These are phyloP conservation scores for Ploceus nigricollis DNA, from an alignment of 2,113 vertebrate genomes.

Conservation along the genomic window DNA sequence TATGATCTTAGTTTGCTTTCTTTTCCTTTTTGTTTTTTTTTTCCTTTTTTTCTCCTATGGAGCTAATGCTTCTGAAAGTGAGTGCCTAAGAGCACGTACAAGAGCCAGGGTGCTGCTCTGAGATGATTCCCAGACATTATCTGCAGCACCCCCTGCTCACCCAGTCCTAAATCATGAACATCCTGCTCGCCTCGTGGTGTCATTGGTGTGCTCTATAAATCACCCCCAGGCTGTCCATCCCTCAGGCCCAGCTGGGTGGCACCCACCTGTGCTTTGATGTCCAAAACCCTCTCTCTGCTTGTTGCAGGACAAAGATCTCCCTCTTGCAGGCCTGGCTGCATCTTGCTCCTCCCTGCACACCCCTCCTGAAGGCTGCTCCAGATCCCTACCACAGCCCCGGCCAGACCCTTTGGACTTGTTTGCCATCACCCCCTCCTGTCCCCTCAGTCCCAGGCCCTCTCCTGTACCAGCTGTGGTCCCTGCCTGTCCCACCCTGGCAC, in stretches of 20 bases:
- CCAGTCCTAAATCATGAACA: background rate
- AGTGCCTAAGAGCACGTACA: background rate
- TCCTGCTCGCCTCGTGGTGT: background rate
- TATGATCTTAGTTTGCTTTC: background rate
- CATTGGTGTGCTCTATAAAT: background rate
- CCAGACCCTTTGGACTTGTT: background rate
- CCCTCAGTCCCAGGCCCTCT: background rate
- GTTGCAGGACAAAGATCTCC: background rate
- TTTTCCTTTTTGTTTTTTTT: background rate
- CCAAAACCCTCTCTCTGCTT: background rate
- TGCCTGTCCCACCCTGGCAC: background rate
- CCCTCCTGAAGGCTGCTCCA: background rate
- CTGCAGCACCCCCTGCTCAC: background rate
- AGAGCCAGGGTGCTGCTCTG: background rate
- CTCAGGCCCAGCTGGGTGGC: background rate
- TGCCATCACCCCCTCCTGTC: background rate
- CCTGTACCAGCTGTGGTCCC: background rate
- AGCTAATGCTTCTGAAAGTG: constrained; percentile 5
- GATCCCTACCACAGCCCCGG: background rate
- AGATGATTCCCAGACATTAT: background rate
- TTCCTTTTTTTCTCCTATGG: background rate
- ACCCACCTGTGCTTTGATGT: background rate
- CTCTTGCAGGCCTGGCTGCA: background rate
- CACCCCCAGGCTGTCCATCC: background rate
- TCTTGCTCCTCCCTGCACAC: background rate